Conservation (phyloP, 2,888 invertebrate species). For the Platycnemis pennipes region DNA sequence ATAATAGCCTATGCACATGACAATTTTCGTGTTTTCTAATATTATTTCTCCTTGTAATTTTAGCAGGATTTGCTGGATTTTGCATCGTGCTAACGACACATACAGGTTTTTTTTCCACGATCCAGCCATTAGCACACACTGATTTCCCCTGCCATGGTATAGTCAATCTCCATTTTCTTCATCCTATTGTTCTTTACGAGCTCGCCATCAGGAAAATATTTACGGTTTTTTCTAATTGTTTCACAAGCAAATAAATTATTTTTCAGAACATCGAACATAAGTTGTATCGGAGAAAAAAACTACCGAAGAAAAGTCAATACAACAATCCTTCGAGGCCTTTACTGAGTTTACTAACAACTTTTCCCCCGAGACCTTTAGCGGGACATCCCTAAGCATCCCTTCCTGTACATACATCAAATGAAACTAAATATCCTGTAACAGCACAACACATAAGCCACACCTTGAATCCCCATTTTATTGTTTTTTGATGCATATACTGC, state of each 20-base stretch:
- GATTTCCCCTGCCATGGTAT: not conserved
- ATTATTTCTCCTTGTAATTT: not conserved
- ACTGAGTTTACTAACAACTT: constrained; percentile 24
- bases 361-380: not conserved
- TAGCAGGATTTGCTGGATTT: not conserved
- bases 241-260: not conserved
- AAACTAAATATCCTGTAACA: too few species aligned
- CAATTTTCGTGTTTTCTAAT: not conserved
- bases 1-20: not conserved
- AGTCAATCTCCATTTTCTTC: constrained; percentile 8
- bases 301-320: not conserved
- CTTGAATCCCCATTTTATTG: constrained; percentile 46
- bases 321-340: not conserved
- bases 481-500: constrained; percentile 68
- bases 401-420: too few species aligned
- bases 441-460: not conserved
- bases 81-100: not conserved
- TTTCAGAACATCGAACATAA: not conserved
- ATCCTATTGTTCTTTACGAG: not conserved
- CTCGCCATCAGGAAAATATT: not conserved
- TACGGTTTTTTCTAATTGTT: constrained; percentile 10
- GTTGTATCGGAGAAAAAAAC: not conserved
- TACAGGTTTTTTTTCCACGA: not conserved
- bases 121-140: not conserved
- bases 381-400: too few species aligned